Percentiles rank a stretch among this genome's conserved stretches.
These are phyloP conservation scores for Euleptes europaea DNA, from an alignment of 2,113 vertebrate genomes.

Conservation along the genomic window DNA sequence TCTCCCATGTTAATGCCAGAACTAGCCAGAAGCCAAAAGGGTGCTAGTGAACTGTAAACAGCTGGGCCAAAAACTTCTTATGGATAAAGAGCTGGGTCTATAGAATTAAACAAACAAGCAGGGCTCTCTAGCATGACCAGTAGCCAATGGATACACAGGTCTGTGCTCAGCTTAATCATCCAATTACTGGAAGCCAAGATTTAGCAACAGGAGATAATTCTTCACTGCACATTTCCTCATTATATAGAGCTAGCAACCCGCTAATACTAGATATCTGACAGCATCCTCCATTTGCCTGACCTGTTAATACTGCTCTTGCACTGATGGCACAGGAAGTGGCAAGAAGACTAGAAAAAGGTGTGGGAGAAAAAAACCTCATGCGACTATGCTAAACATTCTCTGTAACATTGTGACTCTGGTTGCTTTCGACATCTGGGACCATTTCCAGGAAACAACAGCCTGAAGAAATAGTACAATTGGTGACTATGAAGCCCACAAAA, in stretches of 20 bases:
- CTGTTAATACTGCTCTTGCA: background rate
- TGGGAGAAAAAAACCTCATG: background rate
- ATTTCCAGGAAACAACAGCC: constrained; percentile 29
- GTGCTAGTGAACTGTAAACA: background rate
- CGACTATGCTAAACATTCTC: background rate
- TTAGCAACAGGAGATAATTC: background rate
- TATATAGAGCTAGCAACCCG: background rate
- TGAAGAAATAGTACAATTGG: constrained; percentile 28
- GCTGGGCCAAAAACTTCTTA: background rate
- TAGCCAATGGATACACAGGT: background rate
- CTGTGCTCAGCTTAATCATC: background rate
- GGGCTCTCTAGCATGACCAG: background rate
- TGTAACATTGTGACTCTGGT: background rate
- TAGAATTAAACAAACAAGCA: background rate
- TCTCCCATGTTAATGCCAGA: too few relatives aligned
- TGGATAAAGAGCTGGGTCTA: background rate
- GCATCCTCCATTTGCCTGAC: background rate
- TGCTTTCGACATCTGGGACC: background rate
- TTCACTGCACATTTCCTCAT: background rate
- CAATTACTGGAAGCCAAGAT: background rate
- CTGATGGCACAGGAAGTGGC: background rate
- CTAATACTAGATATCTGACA: background rate
- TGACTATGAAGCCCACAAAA: constrained; percentile 40
- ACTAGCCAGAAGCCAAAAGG: too few relatives aligned
- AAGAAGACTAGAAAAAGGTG: background rate